Evolutionary conservation across 2,113 vertebrate species (phyloP), one percentile per base, ranked within the genome.

Genomic region (Corvus hawaiiensis): DNA sequence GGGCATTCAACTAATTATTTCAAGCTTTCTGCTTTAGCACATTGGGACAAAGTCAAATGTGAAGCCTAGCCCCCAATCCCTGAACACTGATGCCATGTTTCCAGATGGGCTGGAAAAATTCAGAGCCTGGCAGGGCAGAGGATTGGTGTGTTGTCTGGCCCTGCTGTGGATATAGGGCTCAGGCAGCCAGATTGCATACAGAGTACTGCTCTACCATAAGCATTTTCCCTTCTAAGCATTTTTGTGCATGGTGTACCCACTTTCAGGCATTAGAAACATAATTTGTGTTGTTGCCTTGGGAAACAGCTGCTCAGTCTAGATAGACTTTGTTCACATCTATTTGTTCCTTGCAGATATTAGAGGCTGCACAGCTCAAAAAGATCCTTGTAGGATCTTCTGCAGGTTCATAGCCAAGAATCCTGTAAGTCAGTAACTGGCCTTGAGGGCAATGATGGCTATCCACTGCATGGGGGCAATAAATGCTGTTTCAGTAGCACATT

Each of bases 51-150:
- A 91, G 30, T 37, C 33, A 76, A 87, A 75, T 46, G 32, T 66
- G 54, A 89, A 89, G 41, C 84, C 41, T 43, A 69, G 62, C 32
- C 58, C 49, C 18, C 4, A 32, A 68, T 79, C 66, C 46, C 54
- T 58, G 14, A 84, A 81, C 14, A 46, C 37, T 77, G 2, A 3
- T 27, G 61, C 73, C 74, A 54, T 85, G 59, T 90, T 93, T 96
- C 85, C 90, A 90, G 72, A 74, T 83, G 18, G 32, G 30, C 39
- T 96, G 68, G 75, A 95, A 96, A 68, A 94, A 77, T 77, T 55
- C 8, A 6, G 64, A 89, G 35, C 28, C 24, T 91, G 59, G 35
- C 49, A 91, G 56, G 37, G 61, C 2, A 1, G 23, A 39, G 56
- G 39, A 67, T 81, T 48, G 33, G 43, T 89, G 88, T 94, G 67